These are phyloP conservation scores for Portunus trituberculatus DNA, from an alignment of 1,140 invertebrate species.

Conservation along the genomic window DNA sequence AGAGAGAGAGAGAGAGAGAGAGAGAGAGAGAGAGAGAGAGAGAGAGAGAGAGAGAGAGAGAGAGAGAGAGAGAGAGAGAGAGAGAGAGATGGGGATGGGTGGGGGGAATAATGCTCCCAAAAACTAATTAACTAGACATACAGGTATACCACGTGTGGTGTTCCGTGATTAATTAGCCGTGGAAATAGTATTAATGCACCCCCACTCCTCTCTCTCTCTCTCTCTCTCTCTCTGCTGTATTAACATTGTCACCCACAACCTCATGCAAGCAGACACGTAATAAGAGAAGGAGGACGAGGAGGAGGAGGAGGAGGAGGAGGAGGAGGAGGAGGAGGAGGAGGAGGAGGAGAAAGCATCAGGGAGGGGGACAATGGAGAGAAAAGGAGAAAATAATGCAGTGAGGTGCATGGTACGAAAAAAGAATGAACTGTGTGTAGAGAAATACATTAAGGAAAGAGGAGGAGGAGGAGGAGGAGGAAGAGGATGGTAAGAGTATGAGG, in stretches of 20 bases:
- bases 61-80: neutral
- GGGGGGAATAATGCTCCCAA: neutral
- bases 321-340: neutral
- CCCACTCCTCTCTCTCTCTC: conserved; percentile 25
- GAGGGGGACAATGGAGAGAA: neutral
- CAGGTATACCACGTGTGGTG: neutral
- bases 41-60: too few relatives aligned
- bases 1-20: too few relatives aligned
- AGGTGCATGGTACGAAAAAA: too few relatives aligned
- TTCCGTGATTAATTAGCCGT: conserved; percentile 23
- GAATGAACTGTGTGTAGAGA: neutral
- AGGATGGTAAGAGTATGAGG: neutral
- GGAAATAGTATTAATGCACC: neutral
- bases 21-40: too few relatives aligned
- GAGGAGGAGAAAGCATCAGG: neutral
- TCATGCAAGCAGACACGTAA: neutral
- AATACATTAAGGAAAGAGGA: neutral
- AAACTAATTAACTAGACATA: conserved; percentile 5
- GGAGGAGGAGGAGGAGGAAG: conserved; percentile 7
- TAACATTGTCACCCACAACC: neutral
- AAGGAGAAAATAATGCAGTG: too few relatives aligned
- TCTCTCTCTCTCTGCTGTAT: neutral
- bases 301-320: neutral
- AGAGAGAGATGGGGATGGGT: neutral
- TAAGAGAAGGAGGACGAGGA: neutral